Percentiles rank a stretch among this genome's conserved stretches.
phyloP scores from a whole-genome alignment of 2,797 vertebrate genomes.

The Melanotaenia trifasciata region DNA sequence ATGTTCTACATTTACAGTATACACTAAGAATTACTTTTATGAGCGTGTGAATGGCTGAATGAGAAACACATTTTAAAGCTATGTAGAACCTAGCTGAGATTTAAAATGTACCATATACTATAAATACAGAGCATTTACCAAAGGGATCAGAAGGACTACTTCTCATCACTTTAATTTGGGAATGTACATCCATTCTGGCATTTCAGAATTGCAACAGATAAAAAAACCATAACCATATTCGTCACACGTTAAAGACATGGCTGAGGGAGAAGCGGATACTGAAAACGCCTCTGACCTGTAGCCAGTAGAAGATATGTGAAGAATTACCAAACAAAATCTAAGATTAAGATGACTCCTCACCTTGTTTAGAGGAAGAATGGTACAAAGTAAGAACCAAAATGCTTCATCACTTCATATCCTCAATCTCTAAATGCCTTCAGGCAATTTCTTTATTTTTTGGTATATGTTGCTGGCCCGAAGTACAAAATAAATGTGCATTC shows the following conservation, averaged over 20 bases:
- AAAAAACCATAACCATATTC: neutral
- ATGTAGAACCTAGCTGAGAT: neutral
- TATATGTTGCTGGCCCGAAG: no score
- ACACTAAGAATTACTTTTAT: no score
- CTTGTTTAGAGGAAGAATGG: neutral
- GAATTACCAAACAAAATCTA: neutral
- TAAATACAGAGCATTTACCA: neutral
- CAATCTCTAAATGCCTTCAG: no score
- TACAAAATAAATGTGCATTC: no score
- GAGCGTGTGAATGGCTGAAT: neutral
- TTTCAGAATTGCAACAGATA: neutral
- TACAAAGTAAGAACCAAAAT: neutral
- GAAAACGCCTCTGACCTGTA: no score
- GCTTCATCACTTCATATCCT: neutral
- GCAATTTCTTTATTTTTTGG: no score
- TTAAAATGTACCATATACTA: neutral
- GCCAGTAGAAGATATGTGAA: no score
- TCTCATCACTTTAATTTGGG: neutral
- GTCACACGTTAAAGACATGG: neutral
- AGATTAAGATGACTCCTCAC: no score
- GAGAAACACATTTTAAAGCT: neutral
- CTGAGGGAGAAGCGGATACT: no score
- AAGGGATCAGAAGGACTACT: neutral
- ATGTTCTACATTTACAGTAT: no score
- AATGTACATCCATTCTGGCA: neutral